These are phyloP conservation scores for Solenopsis invicta DNA, from an alignment of 1,140 invertebrate species.

Conservation along the genomic window DNA sequence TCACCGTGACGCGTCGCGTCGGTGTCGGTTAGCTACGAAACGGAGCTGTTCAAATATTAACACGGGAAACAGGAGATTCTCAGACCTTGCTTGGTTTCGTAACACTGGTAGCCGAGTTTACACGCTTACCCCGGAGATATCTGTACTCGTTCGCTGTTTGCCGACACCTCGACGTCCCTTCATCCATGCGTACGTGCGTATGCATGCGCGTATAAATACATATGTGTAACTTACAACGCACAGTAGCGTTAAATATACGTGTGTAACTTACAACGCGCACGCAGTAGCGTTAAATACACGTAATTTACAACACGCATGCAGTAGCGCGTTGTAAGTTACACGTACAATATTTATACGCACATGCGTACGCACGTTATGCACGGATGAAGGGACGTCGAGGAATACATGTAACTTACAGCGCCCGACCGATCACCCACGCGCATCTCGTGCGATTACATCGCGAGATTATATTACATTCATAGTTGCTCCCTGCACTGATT, in stretches of 20 bases:
- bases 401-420: not conserved
- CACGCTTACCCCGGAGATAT: constrained; percentile 75
- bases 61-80: constrained; percentile 79
- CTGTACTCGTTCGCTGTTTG: constrained; percentile 72
- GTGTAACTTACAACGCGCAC: too few relatives aligned
- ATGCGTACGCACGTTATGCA: too few relatives aligned
- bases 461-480: constrained; percentile 8
- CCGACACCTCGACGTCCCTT: constrained; percentile 68
- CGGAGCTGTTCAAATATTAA: constrained; percentile 83
- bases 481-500: not conserved
- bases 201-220: not conserved
- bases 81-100: constrained; percentile 79
- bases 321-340: too few relatives aligned
- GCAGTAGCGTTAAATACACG: too few relatives aligned
- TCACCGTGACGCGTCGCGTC: constrained; percentile 29
- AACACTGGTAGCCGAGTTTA: constrained; percentile 82
- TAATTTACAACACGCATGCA: too few relatives aligned
- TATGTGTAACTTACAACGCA: constrained; percentile 57
- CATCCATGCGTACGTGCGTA: not conserved
- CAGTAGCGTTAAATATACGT: constrained; percentile 27
- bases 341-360: too few relatives aligned
- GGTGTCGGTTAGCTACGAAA: constrained; percentile 57
- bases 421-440: constrained; percentile 63
- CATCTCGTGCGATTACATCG: constrained; percentile 46
- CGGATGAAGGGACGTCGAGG: too few relatives aligned